Conservation (phyloP, 2,888 invertebrate genomes). For the Glaucopsyche alexis region DNA sequence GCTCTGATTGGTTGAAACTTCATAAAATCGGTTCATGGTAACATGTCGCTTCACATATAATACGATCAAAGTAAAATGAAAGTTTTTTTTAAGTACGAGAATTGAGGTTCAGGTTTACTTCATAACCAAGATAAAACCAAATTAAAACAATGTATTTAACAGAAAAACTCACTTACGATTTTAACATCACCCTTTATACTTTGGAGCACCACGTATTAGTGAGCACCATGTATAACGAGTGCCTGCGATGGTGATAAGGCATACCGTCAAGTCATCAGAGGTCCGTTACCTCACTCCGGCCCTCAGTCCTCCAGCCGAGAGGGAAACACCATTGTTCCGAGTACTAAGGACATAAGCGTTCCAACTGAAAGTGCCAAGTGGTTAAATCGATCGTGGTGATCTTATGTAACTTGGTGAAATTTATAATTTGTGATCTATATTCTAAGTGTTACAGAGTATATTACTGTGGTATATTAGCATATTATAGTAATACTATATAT, state of each 20-base stretch:
- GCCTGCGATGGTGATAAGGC: constrained; percentile 47
- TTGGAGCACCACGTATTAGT: neutral
- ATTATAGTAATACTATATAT: no score
- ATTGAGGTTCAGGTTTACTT: no score
- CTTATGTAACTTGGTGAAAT: neutral
- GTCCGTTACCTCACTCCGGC: constrained; percentile 39
- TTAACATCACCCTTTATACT: neutral
- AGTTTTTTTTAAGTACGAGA: no score
- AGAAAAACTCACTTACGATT: neutral
- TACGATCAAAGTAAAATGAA: no score
- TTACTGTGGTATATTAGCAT: no score
- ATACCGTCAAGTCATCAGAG: constrained; percentile 44
- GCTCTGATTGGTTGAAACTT: no score
- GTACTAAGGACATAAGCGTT: constrained; percentile 19
- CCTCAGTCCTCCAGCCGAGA: constrained; percentile 40
- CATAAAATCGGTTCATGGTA: no score
- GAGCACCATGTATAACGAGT: neutral
- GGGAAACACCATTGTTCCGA: constrained; percentile 53
- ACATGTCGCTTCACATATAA: no score
- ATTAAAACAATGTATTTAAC: no score
- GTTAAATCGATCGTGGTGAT: neutral
- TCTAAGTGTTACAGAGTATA: no score
- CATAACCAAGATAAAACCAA: no score
- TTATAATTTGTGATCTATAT: neutral
- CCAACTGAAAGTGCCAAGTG: constrained; percentile 13